Conservation (phyloP, 2,113 vertebrate genomes). For the Ochotona princeps region DNA sequence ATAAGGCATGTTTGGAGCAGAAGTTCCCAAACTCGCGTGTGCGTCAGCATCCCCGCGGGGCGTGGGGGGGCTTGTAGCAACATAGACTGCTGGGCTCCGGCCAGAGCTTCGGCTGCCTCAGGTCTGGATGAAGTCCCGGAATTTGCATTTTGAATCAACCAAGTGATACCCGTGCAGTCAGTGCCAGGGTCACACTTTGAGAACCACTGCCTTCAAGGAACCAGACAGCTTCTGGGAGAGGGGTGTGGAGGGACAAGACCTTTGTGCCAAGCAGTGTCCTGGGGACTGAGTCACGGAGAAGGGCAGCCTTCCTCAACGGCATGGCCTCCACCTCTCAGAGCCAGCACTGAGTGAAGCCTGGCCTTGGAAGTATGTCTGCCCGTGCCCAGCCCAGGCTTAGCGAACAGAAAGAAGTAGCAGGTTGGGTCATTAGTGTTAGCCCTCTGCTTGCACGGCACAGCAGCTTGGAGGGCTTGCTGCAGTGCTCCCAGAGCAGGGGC, state of each 20-base stretch:
- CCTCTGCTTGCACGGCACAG: not conserved
- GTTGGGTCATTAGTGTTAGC: not conserved
- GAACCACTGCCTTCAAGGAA: not conserved
- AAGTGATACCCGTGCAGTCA: accelerated
- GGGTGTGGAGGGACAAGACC: not conserved
- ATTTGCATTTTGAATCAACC: not conserved
- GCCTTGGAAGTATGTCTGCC: not conserved
- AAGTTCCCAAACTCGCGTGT: not conserved
- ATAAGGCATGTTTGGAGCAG: not conserved
- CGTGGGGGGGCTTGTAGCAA: no score
- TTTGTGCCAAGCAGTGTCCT: not conserved
- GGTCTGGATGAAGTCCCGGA: not conserved
- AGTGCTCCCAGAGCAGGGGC: no score
- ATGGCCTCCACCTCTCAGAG: not conserved
- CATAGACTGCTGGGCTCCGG: accelerated
- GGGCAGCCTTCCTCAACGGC: not conserved
- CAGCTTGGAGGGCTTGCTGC: not conserved
- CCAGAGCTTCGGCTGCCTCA: not conserved
- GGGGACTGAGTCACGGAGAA: accelerated
- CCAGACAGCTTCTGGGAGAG: not conserved
- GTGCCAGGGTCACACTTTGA: not conserved
- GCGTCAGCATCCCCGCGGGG: not conserved
- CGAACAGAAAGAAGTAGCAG: not conserved
- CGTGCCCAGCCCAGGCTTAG: no score
- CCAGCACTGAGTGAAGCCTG: accelerated